Evolutionary conservation across 2,888 invertebrate genomes (phyloP).

Genomic region (Conchocele bisecta): DNA sequence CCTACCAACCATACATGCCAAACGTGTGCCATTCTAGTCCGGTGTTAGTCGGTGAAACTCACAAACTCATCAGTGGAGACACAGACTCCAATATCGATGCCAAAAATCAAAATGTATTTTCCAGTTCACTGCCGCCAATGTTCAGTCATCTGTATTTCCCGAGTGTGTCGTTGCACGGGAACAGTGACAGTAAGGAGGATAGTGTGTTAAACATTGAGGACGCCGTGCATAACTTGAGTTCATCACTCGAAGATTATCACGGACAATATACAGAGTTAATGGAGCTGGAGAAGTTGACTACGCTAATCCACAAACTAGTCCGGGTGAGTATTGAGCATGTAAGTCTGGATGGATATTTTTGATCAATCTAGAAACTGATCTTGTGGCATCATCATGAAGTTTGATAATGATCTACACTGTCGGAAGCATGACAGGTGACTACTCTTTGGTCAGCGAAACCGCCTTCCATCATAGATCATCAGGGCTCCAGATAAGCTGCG

Average conservation of each 20-base stretch:
- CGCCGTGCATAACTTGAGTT: constrained; percentile 78
- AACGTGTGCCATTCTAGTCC: constrained; percentile 57
- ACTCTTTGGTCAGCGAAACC: too few relatives aligned
- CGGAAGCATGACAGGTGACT: too few relatives aligned
- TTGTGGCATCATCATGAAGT: too few relatives aligned
- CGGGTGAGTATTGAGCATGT: constrained; percentile 76
- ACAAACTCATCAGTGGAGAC: too few relatives aligned
- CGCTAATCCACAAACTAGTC: constrained; percentile 79
- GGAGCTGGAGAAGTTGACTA: constrained; percentile 81
- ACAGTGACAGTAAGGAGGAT: constrained; percentile 44
- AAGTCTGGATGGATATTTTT: too few relatives aligned
- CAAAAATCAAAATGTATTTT: constrained; percentile 40
- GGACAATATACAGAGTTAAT: constrained; percentile 83
- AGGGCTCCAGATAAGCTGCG: too few relatives aligned
- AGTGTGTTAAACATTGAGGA: constrained; percentile 78
- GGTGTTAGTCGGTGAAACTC: constrained; percentile 9
- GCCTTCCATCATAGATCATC: too few relatives aligned
- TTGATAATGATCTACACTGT: too few relatives aligned
- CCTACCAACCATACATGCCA: constrained; percentile 27
- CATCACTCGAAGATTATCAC: constrained; percentile 83
- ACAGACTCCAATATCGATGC: background rate
- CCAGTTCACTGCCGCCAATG: constrained; percentile 40
- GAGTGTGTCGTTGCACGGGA: constrained; percentile 43
- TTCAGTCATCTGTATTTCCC: constrained; percentile 58
- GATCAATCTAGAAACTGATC: too few relatives aligned